Evolutionary conservation across 2,113 vertebrate genomes (phyloP), one percentile per base, ranked within the genome.

Genomic region (Rhinoptilus africanus): DNA sequence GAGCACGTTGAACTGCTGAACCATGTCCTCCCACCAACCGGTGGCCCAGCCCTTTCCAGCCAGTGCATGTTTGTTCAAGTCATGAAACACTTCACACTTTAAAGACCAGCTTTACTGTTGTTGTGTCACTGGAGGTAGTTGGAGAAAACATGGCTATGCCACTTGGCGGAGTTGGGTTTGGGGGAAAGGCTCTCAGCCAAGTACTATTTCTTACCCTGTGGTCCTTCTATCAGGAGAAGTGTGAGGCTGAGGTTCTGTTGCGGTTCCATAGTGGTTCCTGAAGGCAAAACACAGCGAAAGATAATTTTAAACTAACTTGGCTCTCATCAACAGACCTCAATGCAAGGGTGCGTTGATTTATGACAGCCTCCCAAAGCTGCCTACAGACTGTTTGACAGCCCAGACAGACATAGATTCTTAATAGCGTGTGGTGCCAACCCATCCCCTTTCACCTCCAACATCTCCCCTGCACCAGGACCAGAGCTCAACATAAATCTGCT

Each of bases 351-450:
- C 16, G 0, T 48, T 95, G 94, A 97, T 96, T 97, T 92, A 97
- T 95, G 86, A 72, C 88, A 95, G 24, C 73, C 64, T 94, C 84
- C 69, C 83, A 89, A 60, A 89, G 89, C 92, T 92, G 92, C 90
- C 67, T 53, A 75, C 93, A 94, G 93, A 94, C 93, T 67, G 50
- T 81, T 91, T 95, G 95, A 96, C 96, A 96, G 91, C 71, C 59
- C 91, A 96, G 97, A 93, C 91, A 92, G 94, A 91, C 95, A 88
- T 9, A 69, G 91, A 96, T 95, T 95, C 86, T 97, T 93, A 94
- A 96, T 89, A 50, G 92, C 6, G 0, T 34, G 39, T 4, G 12
- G 82, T 51, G 85, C 83, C 88, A 79, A 73, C 82, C 89, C 53
- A 0, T 88, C 85, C 82, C 93, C 96, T 95, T 96, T 89, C 84